Evolutionary conservation across 2,113 vertebrate species (phyloP), one percentile per base, ranked within the genome.

Genomic region (Cyanoramphus novaezelandiae): DNA sequence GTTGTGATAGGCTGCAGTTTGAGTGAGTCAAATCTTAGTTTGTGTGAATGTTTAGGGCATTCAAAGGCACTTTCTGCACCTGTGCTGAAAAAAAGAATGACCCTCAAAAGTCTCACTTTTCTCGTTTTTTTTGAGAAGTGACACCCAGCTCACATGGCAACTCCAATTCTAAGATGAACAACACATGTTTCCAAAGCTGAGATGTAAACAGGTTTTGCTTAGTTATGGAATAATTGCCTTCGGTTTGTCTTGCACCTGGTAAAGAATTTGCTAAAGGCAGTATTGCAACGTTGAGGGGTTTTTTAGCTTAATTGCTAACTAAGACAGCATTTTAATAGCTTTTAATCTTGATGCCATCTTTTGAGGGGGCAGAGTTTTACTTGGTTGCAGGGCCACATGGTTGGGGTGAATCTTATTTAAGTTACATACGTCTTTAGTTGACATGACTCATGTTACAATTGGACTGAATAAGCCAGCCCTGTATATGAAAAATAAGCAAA

Each of bases 161-260:
- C 18, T 46, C n/a, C 59, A 37, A 46, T 39, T 85, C 70, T 90
- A 86, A 95, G 80, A 96, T 92, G 90, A 92, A 89, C 81, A 88
- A 52, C 76, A 39, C 85, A 77, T 60, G 50, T 94, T 88, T 96
- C 85, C 52, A 39, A 93, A 64, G 31, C 50, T 68, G 70, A 85
- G 75, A 86, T 17, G 44, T 47, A 95, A 95, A 31, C 13, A 92
- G 33, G 3, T 60, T 92, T 95, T 78, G 44, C 92, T 82, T 94
- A 75, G n/a, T 63, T 92, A 65, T 31, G 41, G 92, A 94, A 57
- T 4, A 8, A 47, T 91, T 83, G 49, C 47, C 24, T 69, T 57
- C 67, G 50, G 25, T 76, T 89, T 86, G 29, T 72, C 68, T 89
- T 95, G 65, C 69, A 91, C 65, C 57, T 84, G 63, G 28, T 63